These are phyloP conservation scores for Apis cerana DNA, from an alignment of 1,140 invertebrate genomes.

Conservation along the genomic window DNA sequence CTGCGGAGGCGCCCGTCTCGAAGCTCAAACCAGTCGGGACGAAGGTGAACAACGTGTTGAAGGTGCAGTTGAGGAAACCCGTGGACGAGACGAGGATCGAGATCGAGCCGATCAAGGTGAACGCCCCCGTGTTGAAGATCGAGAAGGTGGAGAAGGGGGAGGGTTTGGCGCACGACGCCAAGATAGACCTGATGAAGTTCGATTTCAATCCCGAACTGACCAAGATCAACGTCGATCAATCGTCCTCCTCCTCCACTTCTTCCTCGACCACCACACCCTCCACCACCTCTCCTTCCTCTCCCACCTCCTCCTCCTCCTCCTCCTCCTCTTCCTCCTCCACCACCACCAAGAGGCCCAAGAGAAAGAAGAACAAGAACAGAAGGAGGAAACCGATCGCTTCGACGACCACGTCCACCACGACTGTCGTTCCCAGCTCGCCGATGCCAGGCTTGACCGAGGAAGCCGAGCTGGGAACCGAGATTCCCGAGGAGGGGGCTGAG, in stretches of 20 bases:
- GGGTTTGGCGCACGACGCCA: conserved; percentile 47
- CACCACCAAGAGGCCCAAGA: conserved; percentile 75
- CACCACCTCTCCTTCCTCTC: conserved; percentile 67
- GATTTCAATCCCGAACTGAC: conserved; percentile 72
- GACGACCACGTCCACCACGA: not conserved
- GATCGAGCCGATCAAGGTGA: conserved; percentile 72
- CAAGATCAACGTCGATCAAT: conserved; percentile 60
- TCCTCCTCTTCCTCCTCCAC: conserved; percentile 76
- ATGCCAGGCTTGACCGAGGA: conserved; percentile 11
- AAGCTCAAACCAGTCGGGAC: conserved; percentile 59
- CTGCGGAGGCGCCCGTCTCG: conserved; percentile 38
- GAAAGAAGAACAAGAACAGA: conserved; percentile 84
- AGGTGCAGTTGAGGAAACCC: conserved; percentile 72
- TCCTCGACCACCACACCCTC: conserved; percentile 76
- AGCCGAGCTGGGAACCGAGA: accelerated
- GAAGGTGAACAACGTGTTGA: conserved; percentile 69
- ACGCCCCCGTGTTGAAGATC: conserved; percentile 70
- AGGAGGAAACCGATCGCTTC: conserved; percentile 79
- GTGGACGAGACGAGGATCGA: conserved; percentile 69
- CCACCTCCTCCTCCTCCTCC: conserved; percentile 67
- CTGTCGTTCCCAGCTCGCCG: not conserved
- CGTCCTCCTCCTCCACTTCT: not conserved
- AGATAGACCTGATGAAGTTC: conserved; percentile 72
- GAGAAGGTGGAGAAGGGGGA: conserved; percentile 67
- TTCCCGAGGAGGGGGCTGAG: conserved; percentile 3